Evolutionary conservation across 1,140 invertebrate genomes (phyloP).

Genomic region (Thaumatotibia leucotreta): DNA sequence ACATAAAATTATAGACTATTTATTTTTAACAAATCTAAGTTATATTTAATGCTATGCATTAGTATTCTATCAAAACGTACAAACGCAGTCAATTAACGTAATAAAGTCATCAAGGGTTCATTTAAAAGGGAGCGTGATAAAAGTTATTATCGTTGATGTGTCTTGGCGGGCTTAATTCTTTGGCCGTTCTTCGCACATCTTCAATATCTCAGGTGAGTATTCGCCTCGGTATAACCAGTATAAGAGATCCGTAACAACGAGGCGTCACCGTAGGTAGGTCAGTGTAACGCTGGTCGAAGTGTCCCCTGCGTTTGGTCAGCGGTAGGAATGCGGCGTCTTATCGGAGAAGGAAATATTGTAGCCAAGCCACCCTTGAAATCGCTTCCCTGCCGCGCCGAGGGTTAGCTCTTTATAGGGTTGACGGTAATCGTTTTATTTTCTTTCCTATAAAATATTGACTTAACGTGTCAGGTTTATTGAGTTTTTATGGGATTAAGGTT

Average conservation of each 20-base stretch:
- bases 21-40: neutral
- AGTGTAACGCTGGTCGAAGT: neutral
- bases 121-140: conserved; percentile 48
- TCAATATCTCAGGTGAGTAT: neutral
- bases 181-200: neutral
- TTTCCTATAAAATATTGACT: neutral
- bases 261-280: neutral
- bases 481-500: neutral
- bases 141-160: conserved; percentile 52
- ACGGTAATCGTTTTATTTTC: neutral
- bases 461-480: neutral
- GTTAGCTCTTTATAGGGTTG: conserved; percentile 14
- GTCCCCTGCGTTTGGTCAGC: neutral
- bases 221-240: neutral
- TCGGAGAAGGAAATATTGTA: conserved; percentile 43
- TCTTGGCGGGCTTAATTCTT: conserved; percentile 51
- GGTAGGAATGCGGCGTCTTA: conserved; percentile 26
- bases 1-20: neutral
- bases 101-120: conserved; percentile 48
- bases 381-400: conserved; percentile 33
- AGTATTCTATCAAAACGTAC: conserved; percentile 5
- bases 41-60: neutral
- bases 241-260: neutral
- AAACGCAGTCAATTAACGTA: conserved; percentile 43
- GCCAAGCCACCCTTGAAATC: conserved; percentile 56